Conservation (phyloP, 2,113 vertebrate genomes). For the Cochlearius cochlearius region DNA sequence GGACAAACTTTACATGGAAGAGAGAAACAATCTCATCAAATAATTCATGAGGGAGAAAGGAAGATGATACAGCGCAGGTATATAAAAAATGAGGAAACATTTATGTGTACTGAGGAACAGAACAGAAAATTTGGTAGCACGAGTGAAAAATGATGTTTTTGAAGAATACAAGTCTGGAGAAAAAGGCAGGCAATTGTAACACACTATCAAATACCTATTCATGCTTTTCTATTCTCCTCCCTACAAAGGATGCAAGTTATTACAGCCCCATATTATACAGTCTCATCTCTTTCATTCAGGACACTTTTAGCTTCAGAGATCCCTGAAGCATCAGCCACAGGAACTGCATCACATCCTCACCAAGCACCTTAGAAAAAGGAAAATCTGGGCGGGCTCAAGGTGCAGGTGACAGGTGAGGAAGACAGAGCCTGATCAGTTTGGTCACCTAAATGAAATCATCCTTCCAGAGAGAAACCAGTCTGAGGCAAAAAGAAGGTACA, state of each 20-base stretch:
- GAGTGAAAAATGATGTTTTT: neutral
- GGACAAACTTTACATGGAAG: neutral
- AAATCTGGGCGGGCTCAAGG: neutral
- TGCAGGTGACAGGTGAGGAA: neutral
- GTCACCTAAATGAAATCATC: neutral
- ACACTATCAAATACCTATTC: neutral
- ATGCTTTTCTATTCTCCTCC: neutral
- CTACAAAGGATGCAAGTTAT: neutral
- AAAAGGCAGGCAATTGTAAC: neutral
- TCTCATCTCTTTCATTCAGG: neutral
- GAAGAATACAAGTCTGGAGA: neutral
- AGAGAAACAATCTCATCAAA: neutral
- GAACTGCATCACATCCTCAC: neutral
- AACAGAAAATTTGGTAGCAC: neutral
- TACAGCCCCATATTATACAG: neutral
- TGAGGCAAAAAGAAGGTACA: neutral
- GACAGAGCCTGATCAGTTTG: neutral
- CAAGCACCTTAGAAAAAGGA: neutral
- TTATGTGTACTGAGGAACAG: neutral
- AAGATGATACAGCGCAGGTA: neutral
- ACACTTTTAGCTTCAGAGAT: neutral
- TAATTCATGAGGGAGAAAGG: neutral
- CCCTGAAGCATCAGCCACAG: neutral
- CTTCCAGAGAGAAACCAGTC: neutral
- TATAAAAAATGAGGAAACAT: neutral